Evolutionary conservation across 2,888 invertebrate species (phyloP).

Genomic region (Catocala fraxini): DNA sequence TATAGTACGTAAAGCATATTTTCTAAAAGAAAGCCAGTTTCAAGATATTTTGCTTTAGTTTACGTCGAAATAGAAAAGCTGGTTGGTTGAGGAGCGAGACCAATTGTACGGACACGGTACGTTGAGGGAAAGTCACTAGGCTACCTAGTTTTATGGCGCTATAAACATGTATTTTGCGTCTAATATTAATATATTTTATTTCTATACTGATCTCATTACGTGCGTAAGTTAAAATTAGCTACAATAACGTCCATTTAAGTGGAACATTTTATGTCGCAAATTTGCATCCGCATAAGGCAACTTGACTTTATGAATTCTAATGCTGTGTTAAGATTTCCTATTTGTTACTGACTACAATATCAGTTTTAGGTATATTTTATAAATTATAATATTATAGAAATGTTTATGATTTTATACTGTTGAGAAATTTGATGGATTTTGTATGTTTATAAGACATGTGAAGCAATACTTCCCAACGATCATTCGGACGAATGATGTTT

Average conservation of each 20-base stretch:
- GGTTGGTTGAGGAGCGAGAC: conserved; percentile 56
- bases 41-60: conserved; percentile 31
- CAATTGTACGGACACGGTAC: conserved; percentile 61
- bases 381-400: no score
- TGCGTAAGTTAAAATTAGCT: conserved; percentile 1
- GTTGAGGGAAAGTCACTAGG: conserved; percentile 62
- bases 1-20: conserved; percentile 1
- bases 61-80: conserved; percentile 53
- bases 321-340: no score
- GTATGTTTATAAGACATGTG: no score
- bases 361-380: no score
- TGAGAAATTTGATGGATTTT: no score
- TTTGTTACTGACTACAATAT: no score
- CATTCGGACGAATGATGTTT: no score
- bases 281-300: no score
- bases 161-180: conserved; percentile 41
- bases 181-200: conserved; percentile 42
- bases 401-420: no score
- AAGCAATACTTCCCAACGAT: no score
- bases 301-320: no score
- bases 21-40: conserved; percentile 26
- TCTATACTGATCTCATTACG: conserved; percentile 31
- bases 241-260: not conserved
- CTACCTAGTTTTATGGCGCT: conserved; percentile 27
- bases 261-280: not conserved